Base-by-base conservation (phyloP, 2,797 vertebrate genomes). In the Lagorchestes hirsutus region DNA sequence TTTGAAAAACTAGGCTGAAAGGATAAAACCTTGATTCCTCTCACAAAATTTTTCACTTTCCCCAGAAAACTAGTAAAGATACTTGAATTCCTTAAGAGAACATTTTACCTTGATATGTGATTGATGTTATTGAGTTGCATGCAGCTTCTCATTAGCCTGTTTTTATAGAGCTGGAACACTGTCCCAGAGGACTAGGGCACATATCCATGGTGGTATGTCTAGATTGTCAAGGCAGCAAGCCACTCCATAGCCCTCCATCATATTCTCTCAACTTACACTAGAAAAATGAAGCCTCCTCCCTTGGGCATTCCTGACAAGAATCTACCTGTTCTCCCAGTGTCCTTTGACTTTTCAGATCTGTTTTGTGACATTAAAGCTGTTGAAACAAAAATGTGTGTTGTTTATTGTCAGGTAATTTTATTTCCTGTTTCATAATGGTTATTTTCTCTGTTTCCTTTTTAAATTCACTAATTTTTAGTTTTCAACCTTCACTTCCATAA, bases 391-490 rank as follows among this genome's bases (percentile, higher is more conserved):
- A 54, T 91, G 59, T 92, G 54, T 55, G 87, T 93, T 92, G 13
- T 46, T 74, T 93, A 55, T 94, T 94, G 90, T 11, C 92, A 0
- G 62, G 24, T 91, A 92, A 91, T 95, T 93, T 8, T 55, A 95
- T 96, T 87, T 92, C 90, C 5, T 92, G 91, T 96, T 16, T 93
- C 95, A 59, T 93, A 57, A 96, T 93, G 94, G 59, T 56, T 74
- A 62, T 18, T n/a, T 74, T 93, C 50, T 90, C 2, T 6, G 34
- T 90, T 90, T 90, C 29, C 90, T 95, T 62, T 58, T 58, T 10
- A 58, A 58, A 58, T 28, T 58, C 29, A 58, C 11, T 57, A 9
- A 57, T 57, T 58, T 58, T 29, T 58, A 58, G 57, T 58, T 58
- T 58, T 58, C 27, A 58, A 0, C 57, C 28, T 58, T 58, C 27